A percentile compares a stretch with the other conserved stretches of the same genome.
Evolutionary conservation across 2,797 vertebrate species (phyloP).

Genomic region (Mastacembelus armatus): DNA sequence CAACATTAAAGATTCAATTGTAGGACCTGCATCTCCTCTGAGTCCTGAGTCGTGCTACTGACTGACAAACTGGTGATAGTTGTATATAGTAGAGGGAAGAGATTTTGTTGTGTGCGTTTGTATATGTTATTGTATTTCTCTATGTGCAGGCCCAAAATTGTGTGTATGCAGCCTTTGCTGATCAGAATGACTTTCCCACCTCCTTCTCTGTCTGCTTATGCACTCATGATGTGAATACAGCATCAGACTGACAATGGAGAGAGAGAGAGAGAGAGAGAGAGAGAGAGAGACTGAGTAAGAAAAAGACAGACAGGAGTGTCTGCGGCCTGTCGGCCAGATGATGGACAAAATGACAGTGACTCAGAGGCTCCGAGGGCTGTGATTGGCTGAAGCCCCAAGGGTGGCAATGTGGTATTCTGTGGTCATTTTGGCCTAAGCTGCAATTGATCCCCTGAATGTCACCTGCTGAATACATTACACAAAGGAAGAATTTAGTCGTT

Average conservation of each 20-base stretch:
- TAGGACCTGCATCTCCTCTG: too few relatives aligned
- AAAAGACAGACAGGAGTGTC: constrained; percentile 34
- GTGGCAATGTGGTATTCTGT: constrained; percentile 57
- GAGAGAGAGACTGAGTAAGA: too few relatives aligned
- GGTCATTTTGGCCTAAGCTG: constrained; percentile 55
- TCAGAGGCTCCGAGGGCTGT: constrained; percentile 13
- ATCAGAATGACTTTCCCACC: constrained; percentile 63
- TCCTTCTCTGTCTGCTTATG: constrained; percentile 56
- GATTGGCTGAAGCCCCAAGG: constrained; percentile 40
- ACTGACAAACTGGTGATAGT: too few relatives aligned
- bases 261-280: constrained; percentile 21
- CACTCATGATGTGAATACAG: constrained; percentile 46
- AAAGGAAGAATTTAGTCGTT: constrained; percentile 18
- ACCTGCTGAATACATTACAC: constrained; percentile 48
- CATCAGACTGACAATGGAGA: constrained; percentile 42
- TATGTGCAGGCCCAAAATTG: constrained; percentile 12
- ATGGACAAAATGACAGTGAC: constrained; percentile 41
- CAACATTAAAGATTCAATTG: too few relatives aligned
- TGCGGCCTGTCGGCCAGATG: constrained; percentile 51
- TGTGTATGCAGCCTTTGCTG: constrained; percentile 34
- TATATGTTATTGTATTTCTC: constrained; percentile 8
- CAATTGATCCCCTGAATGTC: constrained; percentile 53
- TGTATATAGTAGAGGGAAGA: not conserved
- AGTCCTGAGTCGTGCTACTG: too few relatives aligned
- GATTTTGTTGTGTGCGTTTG: constrained; percentile 14